Base-by-base conservation (phyloP, 2,113 vertebrate genomes). In the Rhombomys opimus region DNA sequence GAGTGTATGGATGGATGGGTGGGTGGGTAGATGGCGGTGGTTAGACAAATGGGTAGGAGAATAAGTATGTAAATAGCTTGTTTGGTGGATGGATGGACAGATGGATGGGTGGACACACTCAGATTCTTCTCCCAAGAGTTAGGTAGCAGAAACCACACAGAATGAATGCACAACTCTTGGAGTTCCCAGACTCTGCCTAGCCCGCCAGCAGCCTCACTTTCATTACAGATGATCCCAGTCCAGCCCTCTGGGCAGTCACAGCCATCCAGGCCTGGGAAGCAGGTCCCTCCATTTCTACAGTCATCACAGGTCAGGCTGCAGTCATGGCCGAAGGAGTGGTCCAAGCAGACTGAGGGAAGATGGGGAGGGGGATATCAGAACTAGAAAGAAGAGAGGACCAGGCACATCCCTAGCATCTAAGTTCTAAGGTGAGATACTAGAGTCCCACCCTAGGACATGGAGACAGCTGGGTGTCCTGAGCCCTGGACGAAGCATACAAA, bases 291-390 rank as follows among this genome's bases (percentile, higher is more conserved):
- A 0, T 99, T 99, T 0, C 97, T 97, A 86, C 99, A 99, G 98
- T 99, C 99, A 0, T 99, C 99, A 0, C 99, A 99, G 0, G 98
- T 99, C 98, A 99, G 96, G 97, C 99, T 99, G 98, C 99, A 99
- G 98, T 99, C 99, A 0, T 97, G 98, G 57, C 99, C 99, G 0
- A 99, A 99, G 0, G 99, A 98, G 91, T 98, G 98, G 0, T 99
- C 99, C 98, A 99, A 97, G 97, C 99, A 99, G 96, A 99, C 99
- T 99, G 97, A 5, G 94, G 96, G 17, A 8, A 35, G 73, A 85
- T 0, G 0, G 0, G 63, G 27, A 46, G 12, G 32, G 23, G 38
- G 12, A 32, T 0, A 15, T 96, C 82, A 77, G 77, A 35, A 35
- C n/a, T 41, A 13, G 50, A 59, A 50, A 68, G 50, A 72, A 12